These are phyloP conservation scores for Aphidius colemani DNA, from an alignment of 2,888 invertebrate species.

Conservation along the genomic window DNA sequence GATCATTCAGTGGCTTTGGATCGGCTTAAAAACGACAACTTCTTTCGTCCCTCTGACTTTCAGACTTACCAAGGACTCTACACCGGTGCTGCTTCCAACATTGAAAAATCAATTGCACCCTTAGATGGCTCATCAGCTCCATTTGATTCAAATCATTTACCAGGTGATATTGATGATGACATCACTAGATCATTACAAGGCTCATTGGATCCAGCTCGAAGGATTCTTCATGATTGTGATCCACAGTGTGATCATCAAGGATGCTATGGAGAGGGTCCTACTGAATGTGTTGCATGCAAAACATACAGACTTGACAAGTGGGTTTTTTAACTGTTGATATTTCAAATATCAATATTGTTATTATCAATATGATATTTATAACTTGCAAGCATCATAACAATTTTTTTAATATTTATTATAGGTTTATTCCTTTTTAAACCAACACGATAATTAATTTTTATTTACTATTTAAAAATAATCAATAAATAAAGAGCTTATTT, in stretches of 20 bases:
- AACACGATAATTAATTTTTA: no score
- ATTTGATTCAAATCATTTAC: conserved; percentile 49
- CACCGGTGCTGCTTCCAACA: conserved; percentile 77
- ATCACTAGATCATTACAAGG: conserved; percentile 43
- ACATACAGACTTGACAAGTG: conserved; percentile 81
- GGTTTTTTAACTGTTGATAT: no score
- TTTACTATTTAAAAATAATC: no score
- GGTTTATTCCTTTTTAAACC: no score
- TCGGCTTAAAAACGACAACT: conserved; percentile 67
- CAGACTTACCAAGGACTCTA: conserved; percentile 80
- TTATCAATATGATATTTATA: no score
- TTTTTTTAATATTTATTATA: no score
- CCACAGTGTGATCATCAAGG: conserved; percentile 85
- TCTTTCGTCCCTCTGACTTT: conserved; percentile 70
- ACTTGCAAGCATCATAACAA: no score
- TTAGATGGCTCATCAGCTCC: conserved; percentile 66
- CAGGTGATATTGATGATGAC: conserved; percentile 45
- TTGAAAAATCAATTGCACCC: conserved; percentile 75
- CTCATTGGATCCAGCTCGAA: conserved; percentile 48
- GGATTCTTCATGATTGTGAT: conserved; percentile 72
- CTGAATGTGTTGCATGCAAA: conserved; percentile 82
- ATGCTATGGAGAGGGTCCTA: conserved; percentile 83
- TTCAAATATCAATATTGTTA: neutral
- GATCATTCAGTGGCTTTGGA: conserved; percentile 47
- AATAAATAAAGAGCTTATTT: no score